A percentile compares a stretch with the other conserved stretches of the same genome.
These are phyloP conservation scores for Eurois occulta DNA, from an alignment of 2,888 invertebrate species.

Conservation along the genomic window DNA sequence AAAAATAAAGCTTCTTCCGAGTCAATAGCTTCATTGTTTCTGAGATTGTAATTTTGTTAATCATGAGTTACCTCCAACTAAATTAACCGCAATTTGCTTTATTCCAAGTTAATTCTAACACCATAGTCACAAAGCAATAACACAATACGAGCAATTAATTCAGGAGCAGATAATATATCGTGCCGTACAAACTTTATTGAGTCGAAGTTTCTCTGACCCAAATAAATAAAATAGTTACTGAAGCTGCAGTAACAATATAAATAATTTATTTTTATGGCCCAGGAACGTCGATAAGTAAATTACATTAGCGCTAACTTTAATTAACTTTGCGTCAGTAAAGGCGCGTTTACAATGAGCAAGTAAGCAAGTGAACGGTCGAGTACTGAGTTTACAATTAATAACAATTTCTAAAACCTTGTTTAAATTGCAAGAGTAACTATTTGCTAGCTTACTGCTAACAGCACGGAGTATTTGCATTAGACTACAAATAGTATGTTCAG, in stretches of 20 bases:
- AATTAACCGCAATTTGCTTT: neutral
- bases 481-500: constrained; percentile 32
- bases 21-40: neutral
- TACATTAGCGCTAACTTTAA: constrained; percentile 61
- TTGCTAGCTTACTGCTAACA: constrained; percentile 18
- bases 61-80: neutral
- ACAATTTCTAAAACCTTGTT: constrained; percentile 32
- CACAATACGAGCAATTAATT: constrained; percentile 41
- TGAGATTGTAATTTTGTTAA: neutral
- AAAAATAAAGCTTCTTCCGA: neutral
- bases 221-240: constrained; percentile 58
- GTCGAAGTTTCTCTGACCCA: constrained; percentile 50
- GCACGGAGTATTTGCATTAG: constrained; percentile 18
- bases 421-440: constrained; percentile 23
- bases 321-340: constrained; percentile 44
- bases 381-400: constrained; percentile 16
- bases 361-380: neutral
- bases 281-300: constrained; percentile 64
- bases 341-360: constrained; percentile 23
- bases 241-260: constrained; percentile 60
- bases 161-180: constrained; percentile 40
- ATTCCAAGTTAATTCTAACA: constrained; percentile 9
- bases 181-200: constrained; percentile 46
- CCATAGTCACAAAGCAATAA: constrained; percentile 19
- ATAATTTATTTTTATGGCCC: constrained; percentile 61